Evolutionary conservation across 2,888 invertebrate genomes (phyloP).

Genomic region (Cotesia congregata): DNA sequence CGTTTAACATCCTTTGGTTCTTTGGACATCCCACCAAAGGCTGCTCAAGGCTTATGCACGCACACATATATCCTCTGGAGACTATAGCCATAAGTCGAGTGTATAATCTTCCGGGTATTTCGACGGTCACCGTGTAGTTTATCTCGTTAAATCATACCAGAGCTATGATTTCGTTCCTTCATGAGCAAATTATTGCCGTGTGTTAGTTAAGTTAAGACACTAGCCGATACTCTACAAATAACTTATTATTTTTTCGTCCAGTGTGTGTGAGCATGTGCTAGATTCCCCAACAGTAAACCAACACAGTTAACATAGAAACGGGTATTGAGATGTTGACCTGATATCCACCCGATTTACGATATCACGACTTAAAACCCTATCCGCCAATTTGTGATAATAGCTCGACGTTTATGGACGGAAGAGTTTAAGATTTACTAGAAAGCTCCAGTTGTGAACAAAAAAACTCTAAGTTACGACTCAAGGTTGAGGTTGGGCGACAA

Average conservation of each 20-base stretch:
- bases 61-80: neutral
- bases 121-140: constrained; percentile 44
- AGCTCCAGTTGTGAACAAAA: no score
- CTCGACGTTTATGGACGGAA: constrained; percentile 23
- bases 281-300: constrained; percentile 19
- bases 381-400: constrained; percentile 58
- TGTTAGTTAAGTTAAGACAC: constrained; percentile 34
- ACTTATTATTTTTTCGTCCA: constrained; percentile 13
- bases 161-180: constrained; percentile 38
- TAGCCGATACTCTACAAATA: constrained; percentile 14
- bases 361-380: constrained; percentile 57
- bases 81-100: constrained; percentile 4
- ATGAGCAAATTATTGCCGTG: constrained; percentile 49
- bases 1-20: no score
- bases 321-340: constrained; percentile 55
- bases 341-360: constrained; percentile 54
- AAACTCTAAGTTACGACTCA: neutral
- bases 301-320: constrained; percentile 45
- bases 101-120: constrained; percentile 49
- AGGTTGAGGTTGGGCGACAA: neutral
- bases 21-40: no score
- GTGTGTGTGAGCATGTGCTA: constrained; percentile 19
- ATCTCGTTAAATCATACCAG: constrained; percentile 50
- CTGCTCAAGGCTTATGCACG: neutral
- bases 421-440: no score